Base-by-base conservation (phyloP, 1,140 invertebrate species). In the Tetramorium simillimum region DNA sequence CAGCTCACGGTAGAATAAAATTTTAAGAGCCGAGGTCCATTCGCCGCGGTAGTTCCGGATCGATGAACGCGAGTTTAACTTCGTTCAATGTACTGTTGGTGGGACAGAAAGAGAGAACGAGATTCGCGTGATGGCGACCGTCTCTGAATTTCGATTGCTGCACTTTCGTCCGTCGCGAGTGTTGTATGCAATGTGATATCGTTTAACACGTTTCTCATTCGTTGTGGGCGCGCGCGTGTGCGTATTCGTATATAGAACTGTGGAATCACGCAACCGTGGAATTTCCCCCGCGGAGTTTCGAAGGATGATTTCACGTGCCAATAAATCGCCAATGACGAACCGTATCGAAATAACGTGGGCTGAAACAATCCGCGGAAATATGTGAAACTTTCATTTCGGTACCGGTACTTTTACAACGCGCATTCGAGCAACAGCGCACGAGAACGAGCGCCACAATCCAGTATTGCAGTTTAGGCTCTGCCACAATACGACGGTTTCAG, bases 91-190 rank as follows among this genome's bases (percentile, higher is more conserved):
- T 40, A n/a, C 53, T 3, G 28, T 84, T 21, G 69, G 40, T 14
- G 40, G 24, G 16, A 73, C 18, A 49, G 37, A 60, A 18, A 46
- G 40, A 56, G 56, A 60, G 53, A 60, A 58, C 53, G 53, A 60
- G 18, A 70, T 33, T 21, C 78, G 33, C 33, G 21, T 16, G 62
- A 69, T 80, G 77, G 77, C 49, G 78, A 70, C 49, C 69, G 69
- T 84, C 28, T 84, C 80, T 84, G 80, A 84, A 84, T 75, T 73
- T 60, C 69, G 67, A 84, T 84, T 75, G 80, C 69, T 37, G 28
- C 53, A 73, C 80, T 84, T 84, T 73, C 69, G 40, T 58, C 21
- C 67, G 40, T 46, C 80, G 40, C 67, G 21, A 72, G 2, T 24
- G 63, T 81, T 56, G 49, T 49, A 24, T 37, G 77, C 21, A 46